Base-by-base conservation (phyloP, 2,113 vertebrate genomes). In the Probosciger aterrimus region DNA sequence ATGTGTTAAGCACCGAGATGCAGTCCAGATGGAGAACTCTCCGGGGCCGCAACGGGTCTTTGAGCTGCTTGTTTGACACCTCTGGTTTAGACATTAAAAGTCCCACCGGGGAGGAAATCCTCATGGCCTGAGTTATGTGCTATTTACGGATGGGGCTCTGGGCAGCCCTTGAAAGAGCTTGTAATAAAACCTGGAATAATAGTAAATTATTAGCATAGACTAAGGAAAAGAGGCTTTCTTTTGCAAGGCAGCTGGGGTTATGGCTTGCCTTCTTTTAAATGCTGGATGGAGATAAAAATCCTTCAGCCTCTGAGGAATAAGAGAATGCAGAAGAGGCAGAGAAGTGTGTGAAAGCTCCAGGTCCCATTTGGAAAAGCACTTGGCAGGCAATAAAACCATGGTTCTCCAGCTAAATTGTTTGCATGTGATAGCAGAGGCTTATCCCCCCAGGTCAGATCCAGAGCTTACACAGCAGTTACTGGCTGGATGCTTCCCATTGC, bases 101-200 rank as follows among this genome's bases (percentile, higher is more conserved):
- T 86, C 95, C 90, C 96, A 59, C 81, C 14, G 46, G 94, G 87
- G 90, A 96, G 96, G 94, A 96, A 97, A 96, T 95, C 91, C 95
- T 95, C 89, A 79, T 19, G 89, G 95, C 88, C 86, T n/a, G 94
- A 89, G 89, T 64, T 87, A 64, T 73, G 95, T 16, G 91, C 74
- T 64, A 49, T 85, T 95, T 82, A 92, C 62, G 89, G 80, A 95
- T 85, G 77, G 92, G 80, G 92, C 87, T 88, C 90, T 90, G 94
- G 93, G 93, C 92, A 96, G 92, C 82, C 84, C 92, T 85, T 82
- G 93, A 92, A 91, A 95, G 82, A 68, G 77, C 46, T 37, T 27
- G 78, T 30, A 82, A 77, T 88, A 95, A 96, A 96, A 95, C 63
- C 67, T 53, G 90, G 95, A 82, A 77, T 82, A 90, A 93, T 23